Evolutionary conservation across 2,888 invertebrate species (phyloP).

Genomic region (Schizaphis graminum): DNA sequence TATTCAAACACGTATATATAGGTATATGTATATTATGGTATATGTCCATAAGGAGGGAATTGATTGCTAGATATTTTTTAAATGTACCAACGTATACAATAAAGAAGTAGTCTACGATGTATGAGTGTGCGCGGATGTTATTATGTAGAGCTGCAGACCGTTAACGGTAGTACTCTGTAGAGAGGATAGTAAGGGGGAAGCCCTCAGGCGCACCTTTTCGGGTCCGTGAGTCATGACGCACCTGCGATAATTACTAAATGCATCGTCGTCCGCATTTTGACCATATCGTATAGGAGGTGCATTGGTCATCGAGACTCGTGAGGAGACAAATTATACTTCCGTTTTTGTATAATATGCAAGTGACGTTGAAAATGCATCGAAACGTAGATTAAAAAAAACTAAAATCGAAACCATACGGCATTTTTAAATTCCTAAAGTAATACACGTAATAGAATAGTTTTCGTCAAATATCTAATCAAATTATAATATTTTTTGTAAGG

Average conservation of each 20-base stretch:
- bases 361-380: neutral
- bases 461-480: neutral
- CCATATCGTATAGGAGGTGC: neutral
- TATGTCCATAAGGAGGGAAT: neutral
- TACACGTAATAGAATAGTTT: neutral
- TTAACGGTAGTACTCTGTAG: constrained; percentile 34
- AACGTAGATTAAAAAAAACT: neutral
- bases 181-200: neutral
- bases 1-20: neutral
- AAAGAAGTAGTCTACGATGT: neutral
- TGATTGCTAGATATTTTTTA: neutral
- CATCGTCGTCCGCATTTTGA: neutral
- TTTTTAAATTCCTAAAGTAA: neutral
- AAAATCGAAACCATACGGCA: neutral
- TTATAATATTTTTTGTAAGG: neutral
- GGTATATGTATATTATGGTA: neutral
- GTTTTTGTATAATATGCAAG: neutral
- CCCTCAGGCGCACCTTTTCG: constrained; percentile 48
- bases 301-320: neutral
- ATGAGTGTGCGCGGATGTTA: constrained; percentile 41
- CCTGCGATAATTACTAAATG: constrained; percentile 47
- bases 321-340: neutral
- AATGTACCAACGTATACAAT: neutral
- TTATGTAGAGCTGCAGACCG: constrained; percentile 62
- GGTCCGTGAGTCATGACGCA: constrained; percentile 49